Conservation (phyloP, 2,797 vertebrate species). For the Anabas testudineus region DNA sequence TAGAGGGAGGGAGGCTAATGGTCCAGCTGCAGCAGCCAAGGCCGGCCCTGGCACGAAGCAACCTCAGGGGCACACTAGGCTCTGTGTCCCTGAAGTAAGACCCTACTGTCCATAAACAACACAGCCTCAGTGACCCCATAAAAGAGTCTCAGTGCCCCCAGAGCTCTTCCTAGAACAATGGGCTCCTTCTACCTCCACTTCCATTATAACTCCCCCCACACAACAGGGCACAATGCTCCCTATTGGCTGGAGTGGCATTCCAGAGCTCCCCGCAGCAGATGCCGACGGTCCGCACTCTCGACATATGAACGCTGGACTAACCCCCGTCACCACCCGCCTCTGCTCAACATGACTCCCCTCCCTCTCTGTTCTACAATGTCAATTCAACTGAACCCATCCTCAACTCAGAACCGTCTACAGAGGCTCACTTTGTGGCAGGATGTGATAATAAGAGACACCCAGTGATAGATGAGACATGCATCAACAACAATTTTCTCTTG, state of each 20-base stretch:
- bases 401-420: constrained; percentile 31
- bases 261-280: constrained; percentile 75
- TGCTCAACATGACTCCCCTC: constrained; percentile 54
- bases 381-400: constrained; percentile 57
- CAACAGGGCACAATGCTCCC: constrained; percentile 74
- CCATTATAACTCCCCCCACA: constrained; percentile 77
- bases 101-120: constrained; percentile 75
- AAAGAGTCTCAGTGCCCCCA: constrained; percentile 79
- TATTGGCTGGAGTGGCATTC: constrained; percentile 75
- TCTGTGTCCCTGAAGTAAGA: constrained; percentile 78
- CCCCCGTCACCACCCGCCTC: constrained; percentile 62
- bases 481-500: neutral
- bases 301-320: constrained; percentile 57
- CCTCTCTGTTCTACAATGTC: constrained; percentile 33
- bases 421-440: constrained; percentile 50
- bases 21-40: constrained; percentile 90
- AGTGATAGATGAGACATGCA: constrained; percentile 23
- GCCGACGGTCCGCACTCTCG: constrained; percentile 59
- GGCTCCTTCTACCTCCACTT: constrained; percentile 75
- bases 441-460: constrained; percentile 35
- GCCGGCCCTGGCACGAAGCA: constrained; percentile 92
- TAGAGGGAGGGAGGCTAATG: constrained; percentile 38
- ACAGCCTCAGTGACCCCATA: constrained; percentile 79
- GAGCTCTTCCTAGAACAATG: constrained; percentile 73
- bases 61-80: constrained; percentile 88